Conservation (phyloP, 2,888 invertebrate species). For the Phortica okadai region DNA sequence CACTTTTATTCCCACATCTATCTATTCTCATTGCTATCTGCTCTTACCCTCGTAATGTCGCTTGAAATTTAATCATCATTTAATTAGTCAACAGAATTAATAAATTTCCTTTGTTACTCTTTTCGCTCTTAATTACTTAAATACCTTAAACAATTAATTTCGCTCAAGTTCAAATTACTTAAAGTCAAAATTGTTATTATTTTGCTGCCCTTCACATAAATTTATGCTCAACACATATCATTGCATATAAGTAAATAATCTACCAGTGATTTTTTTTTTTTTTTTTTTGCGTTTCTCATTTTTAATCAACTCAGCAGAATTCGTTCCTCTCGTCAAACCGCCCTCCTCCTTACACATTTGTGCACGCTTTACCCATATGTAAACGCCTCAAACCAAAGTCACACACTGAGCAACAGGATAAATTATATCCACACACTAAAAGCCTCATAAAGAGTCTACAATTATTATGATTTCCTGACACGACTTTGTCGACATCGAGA, state of each 20-base stretch:
- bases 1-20: too few species aligned
- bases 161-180: too few species aligned
- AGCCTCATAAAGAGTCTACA: constrained; percentile 30
- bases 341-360: not conserved
- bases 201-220: too few species aligned
- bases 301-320: not conserved
- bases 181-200: too few species aligned
- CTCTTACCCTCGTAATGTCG: too few species aligned
- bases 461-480: constrained; percentile 33
- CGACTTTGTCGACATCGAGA: not conserved
- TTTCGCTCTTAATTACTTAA: too few species aligned
- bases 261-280: not conserved
- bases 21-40: too few species aligned
- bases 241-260: not conserved
- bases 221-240: not conserved
- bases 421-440: constrained; percentile 32
- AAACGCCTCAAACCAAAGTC: constrained; percentile 23
- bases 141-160: too few species aligned
- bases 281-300: not conserved
- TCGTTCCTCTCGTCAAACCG: not conserved
- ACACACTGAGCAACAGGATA: constrained; percentile 32
- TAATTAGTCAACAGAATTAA: too few species aligned
- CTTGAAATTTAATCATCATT: too few species aligned
- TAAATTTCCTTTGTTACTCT: too few species aligned
- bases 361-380: not conserved